phyloP scores from a whole-genome alignment of 2,888 invertebrate genomes.

The Escarpia spicata region DNA sequence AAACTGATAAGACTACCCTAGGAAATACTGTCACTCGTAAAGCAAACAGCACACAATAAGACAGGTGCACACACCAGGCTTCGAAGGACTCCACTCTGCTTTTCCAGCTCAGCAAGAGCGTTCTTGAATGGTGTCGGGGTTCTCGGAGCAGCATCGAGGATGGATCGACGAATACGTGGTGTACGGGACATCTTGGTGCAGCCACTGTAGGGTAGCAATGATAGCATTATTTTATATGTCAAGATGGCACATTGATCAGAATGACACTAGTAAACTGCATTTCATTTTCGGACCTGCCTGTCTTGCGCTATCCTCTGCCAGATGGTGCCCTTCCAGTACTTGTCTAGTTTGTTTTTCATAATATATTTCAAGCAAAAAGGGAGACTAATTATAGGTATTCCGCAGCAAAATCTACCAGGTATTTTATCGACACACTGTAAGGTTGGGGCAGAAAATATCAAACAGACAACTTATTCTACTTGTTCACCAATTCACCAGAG shows the following conservation, averaged over 20 bases:
- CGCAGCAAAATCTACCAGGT: neutral
- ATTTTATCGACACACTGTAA: neutral
- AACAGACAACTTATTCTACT: neutral
- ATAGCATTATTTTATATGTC: neutral
- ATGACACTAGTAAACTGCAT: neutral
- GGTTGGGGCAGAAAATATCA: neutral
- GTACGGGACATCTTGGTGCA: conserved; percentile 41
- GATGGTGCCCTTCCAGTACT: too few species aligned
- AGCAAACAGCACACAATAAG: neutral
- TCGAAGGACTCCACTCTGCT: conserved; percentile 67
- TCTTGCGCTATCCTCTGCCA: too few species aligned
- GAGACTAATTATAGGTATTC: neutral
- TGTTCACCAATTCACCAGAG: neutral
- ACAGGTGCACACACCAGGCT: conserved; percentile 27
- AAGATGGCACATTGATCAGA: too few species aligned
- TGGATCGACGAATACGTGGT: conserved; percentile 51
- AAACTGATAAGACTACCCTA: neutral
- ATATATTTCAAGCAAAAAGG: too few species aligned
- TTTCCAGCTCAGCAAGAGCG: conserved; percentile 86
- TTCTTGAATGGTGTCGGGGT: conserved; percentile 96
- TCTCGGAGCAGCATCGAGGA: conserved; percentile 67
- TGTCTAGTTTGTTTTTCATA: too few species aligned
- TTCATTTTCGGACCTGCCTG: neutral
- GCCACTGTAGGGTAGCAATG: neutral
- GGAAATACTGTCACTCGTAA: neutral